Base-by-base conservation (phyloP, 2,797 vertebrate genomes). In the Sphenopsis melanotis region DNA sequence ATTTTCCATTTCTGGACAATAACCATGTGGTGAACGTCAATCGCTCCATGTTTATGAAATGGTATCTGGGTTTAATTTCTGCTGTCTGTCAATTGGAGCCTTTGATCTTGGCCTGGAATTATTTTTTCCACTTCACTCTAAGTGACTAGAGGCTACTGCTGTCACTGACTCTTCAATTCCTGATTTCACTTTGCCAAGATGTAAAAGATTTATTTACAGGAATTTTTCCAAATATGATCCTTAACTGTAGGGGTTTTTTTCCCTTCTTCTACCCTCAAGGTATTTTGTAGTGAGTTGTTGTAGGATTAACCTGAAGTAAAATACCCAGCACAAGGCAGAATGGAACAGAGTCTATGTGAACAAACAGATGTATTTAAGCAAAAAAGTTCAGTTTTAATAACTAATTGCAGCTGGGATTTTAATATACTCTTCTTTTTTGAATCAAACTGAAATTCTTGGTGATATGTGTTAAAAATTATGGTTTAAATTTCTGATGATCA, bases 61-160 rank as follows among this genome's bases (percentile, higher is more conserved):
- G 65, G 90, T 96, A 94, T 97, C 98, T 98, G 97, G 96, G 96
- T 98, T 98, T 98, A 97, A 98, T 98, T 98, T 98, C 96, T 97
- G 95, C 97, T 98, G 97, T 97, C 97, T 97, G 97, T 98, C 97
- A 98, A 92, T 78, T 83, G 71, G 15, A 94, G 74, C 85, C 97
- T 98, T 98, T 98, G 98, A 98, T 98, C 97, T 92, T 97, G 93
- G 96, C 76, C 65, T 95, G 96, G 96, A 97, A 91, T 97, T 97
- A 96, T 84, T 93, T 94, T 93, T 97, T 97, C 95, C 95, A 97
- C 96, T 97, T 97, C 93, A 81, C 53, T 96, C 64, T 97, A 97
- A 98, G 97, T 98, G 96, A 97, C 97, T 97, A 97, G 97, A 97
- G 97, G 96, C 98, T 98, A 98, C 97, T 97, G 96, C 97, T 95